Percentiles rank a stretch among this genome's conserved stretches.
These are phyloP conservation scores for Mystacornis crossleyi DNA, from an alignment of 2,113 vertebrate genomes.

Conservation along the genomic window DNA sequence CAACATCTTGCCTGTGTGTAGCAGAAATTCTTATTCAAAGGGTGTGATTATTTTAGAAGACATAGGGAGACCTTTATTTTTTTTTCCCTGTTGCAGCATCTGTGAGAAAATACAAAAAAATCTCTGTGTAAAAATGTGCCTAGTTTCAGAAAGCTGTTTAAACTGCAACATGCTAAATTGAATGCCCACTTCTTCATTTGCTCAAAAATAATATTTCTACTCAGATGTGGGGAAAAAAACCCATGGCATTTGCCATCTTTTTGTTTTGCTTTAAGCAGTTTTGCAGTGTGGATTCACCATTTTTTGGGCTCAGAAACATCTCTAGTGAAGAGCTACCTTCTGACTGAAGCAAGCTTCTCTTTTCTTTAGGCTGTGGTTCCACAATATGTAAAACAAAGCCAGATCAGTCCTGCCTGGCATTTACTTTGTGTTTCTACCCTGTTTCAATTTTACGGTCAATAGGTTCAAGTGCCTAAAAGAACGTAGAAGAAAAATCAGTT, in stretches of 20 bases:
- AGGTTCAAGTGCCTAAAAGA: not conserved
- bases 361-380: not conserved
- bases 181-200: not conserved
- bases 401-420: not conserved
- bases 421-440: not conserved
- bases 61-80: not conserved
- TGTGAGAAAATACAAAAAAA: not conserved
- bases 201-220: not conserved
- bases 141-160: not conserved
- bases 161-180: not conserved
- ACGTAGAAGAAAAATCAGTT: not conserved
- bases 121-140: rapidly evolving
- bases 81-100: not conserved
- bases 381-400: not conserved
- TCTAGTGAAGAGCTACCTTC: not conserved
- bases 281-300: not conserved
- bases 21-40: not conserved
- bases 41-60: not conserved
- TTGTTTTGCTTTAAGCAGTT: not conserved
- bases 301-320: not conserved
- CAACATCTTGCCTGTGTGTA: not conserved
- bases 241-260: not conserved
- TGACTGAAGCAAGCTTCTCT: not conserved
- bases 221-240: not conserved
- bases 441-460: not conserved